Evolutionary conservation across 1,140 invertebrate species (phyloP), one percentile per base, ranked within the genome.

Genomic region (Mylabris phalerata): DNA sequence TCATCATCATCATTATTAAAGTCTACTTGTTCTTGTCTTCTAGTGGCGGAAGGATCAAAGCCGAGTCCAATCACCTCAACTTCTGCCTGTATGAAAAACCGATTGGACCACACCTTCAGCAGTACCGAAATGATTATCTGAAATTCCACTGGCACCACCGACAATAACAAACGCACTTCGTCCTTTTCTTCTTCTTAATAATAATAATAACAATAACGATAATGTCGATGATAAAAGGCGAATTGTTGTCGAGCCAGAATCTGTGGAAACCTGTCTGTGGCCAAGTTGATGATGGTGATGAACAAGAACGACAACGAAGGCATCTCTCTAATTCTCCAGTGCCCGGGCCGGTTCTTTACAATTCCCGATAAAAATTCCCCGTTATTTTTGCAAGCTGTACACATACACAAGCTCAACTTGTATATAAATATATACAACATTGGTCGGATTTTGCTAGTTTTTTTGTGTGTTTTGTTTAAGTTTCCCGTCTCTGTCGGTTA

Each of bases 361-460:
- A 66, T 72, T 72, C 63, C 63, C 65, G 67, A 71, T 72, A 72
- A 72, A 72, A 72, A 72, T 72, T 60, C 64, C 55, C 70, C 70
- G 70, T 72, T 72, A 71, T 72, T 71, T 72, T 72, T 72, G 67
- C 64, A 65, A 60, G 65, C 32, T 7, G 32, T 32, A 62, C 62
- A 61, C 62, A 59, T 52, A 13, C 49, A 32, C 19, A 19, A 19
- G 19, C 19, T 32, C 32, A 7, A 32, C 7, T 5, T 32, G 32
- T 32, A 32, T 32, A 32, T 32, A 32, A 7, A 7, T 32, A 32
- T 32, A 32, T 7, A 32, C 50, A 41, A 48, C 50, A 57, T 57
- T 60, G 60, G 50, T 71, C 68, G 70, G 65, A 71, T 71, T 71
- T 71, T 69, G 68, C 69, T 70, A 70, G 69, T 71, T 71, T 32